phyloP scores from a whole-genome alignment of 2,113 vertebrate genomes.

The Corythaeola cristata region DNA sequence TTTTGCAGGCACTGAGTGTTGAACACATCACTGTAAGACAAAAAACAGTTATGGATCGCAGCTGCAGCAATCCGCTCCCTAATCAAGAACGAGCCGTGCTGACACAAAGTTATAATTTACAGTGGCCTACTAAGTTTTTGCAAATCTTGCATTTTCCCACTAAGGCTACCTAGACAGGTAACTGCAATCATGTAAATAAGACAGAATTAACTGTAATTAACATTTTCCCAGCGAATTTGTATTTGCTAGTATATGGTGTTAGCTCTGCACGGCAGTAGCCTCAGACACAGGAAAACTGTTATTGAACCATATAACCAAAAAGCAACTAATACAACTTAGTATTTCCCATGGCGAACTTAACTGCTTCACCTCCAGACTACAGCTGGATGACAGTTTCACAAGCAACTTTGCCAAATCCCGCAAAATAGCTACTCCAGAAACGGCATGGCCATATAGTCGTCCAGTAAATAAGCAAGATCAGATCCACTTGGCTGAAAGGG shows the following conservation, averaged over 20 bases:
- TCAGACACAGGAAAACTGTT: neutral
- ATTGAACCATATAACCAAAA: neutral
- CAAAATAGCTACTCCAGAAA: neutral
- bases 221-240: neutral
- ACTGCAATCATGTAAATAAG: neutral
- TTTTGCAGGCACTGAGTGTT: neutral
- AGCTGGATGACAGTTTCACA: neutral
- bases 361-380: neutral
- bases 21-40: neutral
- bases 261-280: neutral
- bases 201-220: neutral
- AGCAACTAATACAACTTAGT: neutral
- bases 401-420: neutral
- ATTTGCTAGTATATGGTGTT: neutral
- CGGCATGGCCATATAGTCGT: neutral
- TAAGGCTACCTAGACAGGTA: neutral
- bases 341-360: neutral
- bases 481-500: neutral
- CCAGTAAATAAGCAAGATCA: neutral
- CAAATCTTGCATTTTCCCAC: neutral
- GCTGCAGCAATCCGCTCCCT: neutral
- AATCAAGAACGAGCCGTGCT: neutral
- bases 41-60: rapidly evolving
- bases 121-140: neutral
- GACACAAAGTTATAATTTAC: neutral